Conservation (phyloP, 2,797 vertebrate genomes). For the Threskiornis aethiopicus region DNA sequence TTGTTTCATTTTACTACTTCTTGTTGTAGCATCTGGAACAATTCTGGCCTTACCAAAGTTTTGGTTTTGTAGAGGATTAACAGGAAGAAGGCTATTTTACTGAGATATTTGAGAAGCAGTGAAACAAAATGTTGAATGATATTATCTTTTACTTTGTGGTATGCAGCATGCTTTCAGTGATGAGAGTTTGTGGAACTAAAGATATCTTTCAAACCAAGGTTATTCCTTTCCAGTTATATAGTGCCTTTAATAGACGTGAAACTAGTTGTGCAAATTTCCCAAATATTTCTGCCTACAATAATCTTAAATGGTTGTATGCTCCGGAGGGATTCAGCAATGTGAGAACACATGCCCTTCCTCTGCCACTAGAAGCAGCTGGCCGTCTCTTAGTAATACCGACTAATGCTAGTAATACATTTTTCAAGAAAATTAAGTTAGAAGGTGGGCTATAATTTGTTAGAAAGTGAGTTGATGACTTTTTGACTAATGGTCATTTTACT, state of each 20-base stretch:
- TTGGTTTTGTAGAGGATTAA: constrained; percentile 50
- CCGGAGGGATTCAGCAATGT: background rate
- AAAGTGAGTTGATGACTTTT: background rate
- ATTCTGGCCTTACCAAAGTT: constrained; percentile 42
- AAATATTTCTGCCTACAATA: background rate
- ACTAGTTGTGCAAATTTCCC: background rate
- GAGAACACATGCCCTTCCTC: background rate
- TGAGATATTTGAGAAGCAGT: constrained; percentile 31
- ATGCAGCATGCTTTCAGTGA: background rate
- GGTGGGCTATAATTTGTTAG: background rate
- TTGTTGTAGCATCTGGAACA: constrained; percentile 67
- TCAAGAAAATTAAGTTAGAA: background rate
- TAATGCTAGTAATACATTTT: background rate
- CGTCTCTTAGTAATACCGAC: background rate
- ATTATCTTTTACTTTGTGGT: background rate
- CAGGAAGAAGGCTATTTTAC: constrained; percentile 39
- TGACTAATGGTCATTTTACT: background rate
- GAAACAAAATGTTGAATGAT: constrained; percentile 8
- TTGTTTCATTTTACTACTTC: constrained; percentile 62
- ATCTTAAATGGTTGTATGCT: background rate
- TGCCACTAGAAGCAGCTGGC: background rate
- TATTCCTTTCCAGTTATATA: background rate
- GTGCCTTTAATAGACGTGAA: background rate
- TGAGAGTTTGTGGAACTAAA: background rate
- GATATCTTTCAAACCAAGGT: background rate